Evolutionary conservation across 53 echinoderm and acorn worm genomes (phyloP), one percentile per base, ranked within the genome.

Genomic region (Actinopyga echinites): DNA sequence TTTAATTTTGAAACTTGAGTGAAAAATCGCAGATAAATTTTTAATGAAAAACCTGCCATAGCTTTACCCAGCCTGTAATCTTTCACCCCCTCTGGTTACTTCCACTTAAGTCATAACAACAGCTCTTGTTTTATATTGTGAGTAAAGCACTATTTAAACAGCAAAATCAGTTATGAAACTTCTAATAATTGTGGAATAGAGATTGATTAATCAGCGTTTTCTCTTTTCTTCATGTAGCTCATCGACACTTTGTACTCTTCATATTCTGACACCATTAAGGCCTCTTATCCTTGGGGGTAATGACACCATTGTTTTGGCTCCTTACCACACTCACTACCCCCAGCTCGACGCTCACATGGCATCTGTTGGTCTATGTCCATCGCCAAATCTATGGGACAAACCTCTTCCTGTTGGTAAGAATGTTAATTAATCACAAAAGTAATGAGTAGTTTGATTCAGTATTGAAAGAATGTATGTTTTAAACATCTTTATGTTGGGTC

Each of bases 321-420:
- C 99, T 1, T 99, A 95, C 77, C 99, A 95, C 82, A 99, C 99
- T 21, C 91, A 95, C 82, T 99, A 99, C 79, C 90, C 94, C 17
- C 81, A 89, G 86, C 63, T 99, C 64, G 69, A 92, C 38, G 86
- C 89, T 11, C 91, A 99, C 83, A 97, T 99, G 99, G 81, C 89
- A 11, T 81, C 64, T 31, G 67, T 92, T 8, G 99, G 99, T 21
- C 82, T 99, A 23, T 80, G 79, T 23, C 64, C 79, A 24, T 83
- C 69, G n/a, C 89, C 95, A 56, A 97, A 92, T 65, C 61, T 90
- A 24, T 99, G 99, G 99, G 91, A 92, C 73, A 86, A 88, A 17
- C 94, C 99, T 22, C 87, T 99, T 12, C 88, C 92, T 86, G 85
- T 99, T 74, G 99, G 97, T 97, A 56, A 86, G 97, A 84, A 42